phyloP scores from a whole-genome alignment of 2,888 invertebrate species.

The Exocentrus adspersus region DNA sequence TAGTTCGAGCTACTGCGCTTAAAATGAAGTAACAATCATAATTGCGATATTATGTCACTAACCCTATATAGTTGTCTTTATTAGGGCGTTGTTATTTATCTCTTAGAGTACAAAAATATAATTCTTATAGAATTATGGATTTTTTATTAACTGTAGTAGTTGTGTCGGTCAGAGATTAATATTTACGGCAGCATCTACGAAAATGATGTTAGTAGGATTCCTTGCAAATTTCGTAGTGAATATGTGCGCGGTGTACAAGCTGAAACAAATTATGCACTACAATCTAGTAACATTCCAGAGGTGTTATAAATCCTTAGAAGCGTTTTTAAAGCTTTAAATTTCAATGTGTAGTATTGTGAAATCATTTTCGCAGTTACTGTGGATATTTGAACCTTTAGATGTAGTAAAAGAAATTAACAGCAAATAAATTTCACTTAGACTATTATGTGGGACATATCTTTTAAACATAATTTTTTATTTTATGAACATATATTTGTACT shows the following conservation, averaged over 20 bases:
- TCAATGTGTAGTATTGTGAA: not conserved
- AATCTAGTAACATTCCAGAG: constrained; percentile 1
- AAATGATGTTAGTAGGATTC: not conserved
- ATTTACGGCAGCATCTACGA: constrained; percentile 6
- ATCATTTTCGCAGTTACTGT: constrained; percentile 6
- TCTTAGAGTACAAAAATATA: constrained; percentile 61
- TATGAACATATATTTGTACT: constrained; percentile 24
- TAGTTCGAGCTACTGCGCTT: constrained; percentile 54
- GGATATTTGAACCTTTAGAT: constrained; percentile 10
- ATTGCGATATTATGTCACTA: constrained; percentile 56
- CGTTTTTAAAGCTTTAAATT: not conserved
- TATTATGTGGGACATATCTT: constrained; percentile 33
- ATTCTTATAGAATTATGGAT: constrained; percentile 52
- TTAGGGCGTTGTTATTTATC: constrained; percentile 53
- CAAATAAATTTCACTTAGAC: constrained; percentile 26
- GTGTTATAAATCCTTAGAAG: not conserved
- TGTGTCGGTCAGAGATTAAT: constrained; percentile 46
- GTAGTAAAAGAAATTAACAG: constrained; percentile 18
- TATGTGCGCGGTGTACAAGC: not conserved
- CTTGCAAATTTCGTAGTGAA: not conserved
- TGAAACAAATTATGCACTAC: not conserved
- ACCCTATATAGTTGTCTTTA: constrained; percentile 51
- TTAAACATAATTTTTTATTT: constrained; percentile 30
- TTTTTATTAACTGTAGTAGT: constrained; percentile 39
- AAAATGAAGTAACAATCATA: constrained; percentile 62